Evolutionary conservation across 2,113 vertebrate genomes (phyloP).

Genomic region (Meleagris gallopavo): DNA sequence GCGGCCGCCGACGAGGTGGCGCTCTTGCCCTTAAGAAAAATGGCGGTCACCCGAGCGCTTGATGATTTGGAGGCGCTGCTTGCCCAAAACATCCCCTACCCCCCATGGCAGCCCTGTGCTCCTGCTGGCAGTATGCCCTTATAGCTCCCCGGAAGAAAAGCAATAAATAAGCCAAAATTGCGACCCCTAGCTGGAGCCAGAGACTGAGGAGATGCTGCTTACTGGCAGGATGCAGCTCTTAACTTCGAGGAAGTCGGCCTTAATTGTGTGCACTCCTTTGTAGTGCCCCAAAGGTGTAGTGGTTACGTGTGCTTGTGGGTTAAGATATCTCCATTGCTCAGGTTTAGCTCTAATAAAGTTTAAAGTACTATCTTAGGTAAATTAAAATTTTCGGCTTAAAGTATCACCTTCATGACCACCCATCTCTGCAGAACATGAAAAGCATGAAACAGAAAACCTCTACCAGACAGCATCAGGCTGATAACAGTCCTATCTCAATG

Average conservation of each 20-base stretch:
- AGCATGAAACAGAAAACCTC: background rate
- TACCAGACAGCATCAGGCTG: no score
- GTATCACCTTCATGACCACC: background rate
- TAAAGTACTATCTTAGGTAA: background rate
- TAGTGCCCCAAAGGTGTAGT: no score
- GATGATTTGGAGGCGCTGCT: no score
- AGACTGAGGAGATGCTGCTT: background rate
- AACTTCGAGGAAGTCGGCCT: no score
- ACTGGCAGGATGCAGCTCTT: no score
- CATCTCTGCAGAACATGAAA: background rate
- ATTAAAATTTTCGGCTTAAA: background rate
- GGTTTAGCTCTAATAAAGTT: background rate
- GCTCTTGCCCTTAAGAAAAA: no score
- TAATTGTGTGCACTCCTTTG: no score
- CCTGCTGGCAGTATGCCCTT: background rate
- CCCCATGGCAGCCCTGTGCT: no score
- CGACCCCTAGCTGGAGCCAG: background rate
- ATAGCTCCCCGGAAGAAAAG: background rate
- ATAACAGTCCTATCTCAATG: rapidly evolving
- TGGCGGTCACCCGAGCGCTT: no score
- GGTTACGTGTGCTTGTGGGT: rapidly evolving
- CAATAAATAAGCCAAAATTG: background rate
- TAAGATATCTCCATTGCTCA: rapidly evolving
- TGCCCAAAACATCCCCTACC: no score
- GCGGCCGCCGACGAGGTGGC: rapidly evolving